Percentiles rank a stretch among this genome's conserved stretches.
phyloP scores from a whole-genome alignment of 2,113 vertebrate genomes.

The Zapornia atra region DNA sequence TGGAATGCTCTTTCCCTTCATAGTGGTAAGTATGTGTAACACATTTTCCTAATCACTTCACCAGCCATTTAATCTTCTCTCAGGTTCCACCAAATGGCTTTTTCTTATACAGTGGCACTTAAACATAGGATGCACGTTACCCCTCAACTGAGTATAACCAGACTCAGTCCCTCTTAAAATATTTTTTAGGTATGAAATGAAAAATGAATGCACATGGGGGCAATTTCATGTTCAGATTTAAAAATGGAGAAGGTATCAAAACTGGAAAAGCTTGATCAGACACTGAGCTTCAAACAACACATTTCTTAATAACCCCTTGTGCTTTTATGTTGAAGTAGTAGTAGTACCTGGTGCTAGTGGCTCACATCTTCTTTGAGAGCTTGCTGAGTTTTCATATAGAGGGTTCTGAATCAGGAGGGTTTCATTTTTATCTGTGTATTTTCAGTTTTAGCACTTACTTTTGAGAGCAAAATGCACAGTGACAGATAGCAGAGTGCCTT shows the following conservation, averaged over 20 bases:
- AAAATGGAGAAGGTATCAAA: not conserved
- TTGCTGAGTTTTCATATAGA: not conserved
- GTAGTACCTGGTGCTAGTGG: not conserved
- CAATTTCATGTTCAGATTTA: not conserved
- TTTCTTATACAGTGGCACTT: not conserved
- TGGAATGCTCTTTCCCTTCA: slow-evolving; percentile 89
- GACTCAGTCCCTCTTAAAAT: not conserved
- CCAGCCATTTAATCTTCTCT: not conserved
- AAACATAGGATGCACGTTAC: not conserved
- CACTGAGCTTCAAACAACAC: not conserved
- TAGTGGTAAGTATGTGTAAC: slow-evolving; percentile 79
- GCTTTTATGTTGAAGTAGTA: not conserved
- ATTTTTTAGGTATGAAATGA: not conserved
- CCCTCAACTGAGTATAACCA: not conserved
- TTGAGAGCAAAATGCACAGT: not conserved
- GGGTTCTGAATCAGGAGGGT: not conserved
- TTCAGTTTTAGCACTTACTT: not conserved
- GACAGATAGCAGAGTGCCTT: not conserved
- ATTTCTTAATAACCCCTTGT: not conserved
- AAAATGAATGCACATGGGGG: not conserved
- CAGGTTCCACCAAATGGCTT: not conserved
- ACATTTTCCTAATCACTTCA: not conserved
- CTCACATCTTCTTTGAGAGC: not conserved
- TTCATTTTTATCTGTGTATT: not conserved
- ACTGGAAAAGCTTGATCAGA: not conserved